These are phyloP conservation scores for Chunga burmeisteri DNA, from an alignment of 2,113 vertebrate genomes.

Conservation along the genomic window DNA sequence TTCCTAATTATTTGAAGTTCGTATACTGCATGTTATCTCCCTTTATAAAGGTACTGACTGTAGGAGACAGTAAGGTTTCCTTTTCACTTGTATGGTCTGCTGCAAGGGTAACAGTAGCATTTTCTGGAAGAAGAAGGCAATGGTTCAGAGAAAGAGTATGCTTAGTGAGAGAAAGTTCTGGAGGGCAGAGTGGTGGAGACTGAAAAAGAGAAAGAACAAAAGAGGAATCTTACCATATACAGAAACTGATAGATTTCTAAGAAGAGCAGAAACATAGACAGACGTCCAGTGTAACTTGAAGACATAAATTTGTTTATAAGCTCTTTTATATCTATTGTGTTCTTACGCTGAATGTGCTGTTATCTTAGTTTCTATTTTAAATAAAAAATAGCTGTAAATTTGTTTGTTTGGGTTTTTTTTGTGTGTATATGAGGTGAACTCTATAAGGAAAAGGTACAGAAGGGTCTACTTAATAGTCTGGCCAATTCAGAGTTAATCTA, in stretches of 20 bases:
- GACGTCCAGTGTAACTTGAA: background rate
- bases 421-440: background rate
- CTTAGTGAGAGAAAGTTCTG: background rate
- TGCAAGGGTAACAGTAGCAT: accelerated
- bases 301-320: background rate
- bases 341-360: background rate
- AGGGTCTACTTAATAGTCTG: background rate
- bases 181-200: accelerated
- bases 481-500: background rate
- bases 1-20: background rate
- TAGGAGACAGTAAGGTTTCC: background rate
- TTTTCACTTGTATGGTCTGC: background rate
- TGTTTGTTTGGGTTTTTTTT: background rate
- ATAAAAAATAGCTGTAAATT: background rate
- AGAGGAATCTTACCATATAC: background rate
- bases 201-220: background rate
- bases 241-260: background rate
- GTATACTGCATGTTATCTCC: background rate
- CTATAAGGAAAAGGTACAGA: background rate
- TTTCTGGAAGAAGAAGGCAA: background rate
- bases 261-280: background rate
- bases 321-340: background rate
- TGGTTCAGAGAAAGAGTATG: background rate
- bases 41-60: background rate
- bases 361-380: background rate